Evolutionary conservation across 2,113 vertebrate species (phyloP).

Genomic region (Circaetus cinerascens): DNA sequence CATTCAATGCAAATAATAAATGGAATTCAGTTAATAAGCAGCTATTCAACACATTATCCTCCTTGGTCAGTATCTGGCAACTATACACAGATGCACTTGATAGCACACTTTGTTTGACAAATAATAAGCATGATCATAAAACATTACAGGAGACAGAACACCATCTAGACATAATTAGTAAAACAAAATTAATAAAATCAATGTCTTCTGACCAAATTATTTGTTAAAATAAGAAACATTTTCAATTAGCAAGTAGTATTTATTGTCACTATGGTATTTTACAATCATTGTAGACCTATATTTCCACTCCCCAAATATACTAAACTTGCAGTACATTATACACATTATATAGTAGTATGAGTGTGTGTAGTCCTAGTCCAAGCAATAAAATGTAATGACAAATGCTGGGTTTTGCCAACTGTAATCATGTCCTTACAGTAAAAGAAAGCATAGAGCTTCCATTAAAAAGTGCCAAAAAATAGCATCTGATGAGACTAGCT

Average conservation of each 20-base stretch:
- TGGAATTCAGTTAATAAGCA: background rate
- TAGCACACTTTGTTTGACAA: background rate
- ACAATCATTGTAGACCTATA: background rate
- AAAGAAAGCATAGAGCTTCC: background rate
- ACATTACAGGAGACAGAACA: background rate
- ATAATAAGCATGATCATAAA: background rate
- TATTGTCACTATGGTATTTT: background rate
- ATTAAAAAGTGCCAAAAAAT: background rate
- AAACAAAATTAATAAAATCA: background rate
- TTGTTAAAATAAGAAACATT: background rate
- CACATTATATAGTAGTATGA: background rate
- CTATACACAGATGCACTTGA: background rate
- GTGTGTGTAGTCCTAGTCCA: background rate
- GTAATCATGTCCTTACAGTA: background rate
- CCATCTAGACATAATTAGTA: background rate
- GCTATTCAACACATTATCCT: background rate
- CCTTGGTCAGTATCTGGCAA: constrained; percentile 5
- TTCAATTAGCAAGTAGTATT: background rate
- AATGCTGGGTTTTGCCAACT: background rate
- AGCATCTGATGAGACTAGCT: background rate
- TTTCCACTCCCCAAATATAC: background rate
- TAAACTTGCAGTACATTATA: background rate
- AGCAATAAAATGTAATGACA: background rate
- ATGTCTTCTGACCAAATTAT: background rate
- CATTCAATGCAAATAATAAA: constrained; percentile 1